Base-by-base conservation (phyloP, 2,113 vertebrate genomes). In the Cottus gobio region DNA sequence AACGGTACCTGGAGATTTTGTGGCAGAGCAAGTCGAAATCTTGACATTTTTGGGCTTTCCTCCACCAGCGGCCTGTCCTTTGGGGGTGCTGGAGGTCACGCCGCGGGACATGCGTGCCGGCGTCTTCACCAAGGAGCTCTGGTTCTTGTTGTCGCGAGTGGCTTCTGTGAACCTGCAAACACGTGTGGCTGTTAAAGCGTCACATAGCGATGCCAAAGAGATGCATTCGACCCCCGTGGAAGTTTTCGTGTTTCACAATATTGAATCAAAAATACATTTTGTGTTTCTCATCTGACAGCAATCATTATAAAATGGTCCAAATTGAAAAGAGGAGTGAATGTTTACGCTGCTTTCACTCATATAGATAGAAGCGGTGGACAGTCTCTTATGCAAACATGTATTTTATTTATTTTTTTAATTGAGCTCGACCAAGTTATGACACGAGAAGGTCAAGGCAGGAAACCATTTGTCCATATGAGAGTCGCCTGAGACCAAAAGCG, bases 61-160 rank as follows among this genome's bases (percentile, higher is more conserved):
- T 34, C 3, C 86, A 15, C 39, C 64, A 3, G 48, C 16, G 9
- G 85, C 22, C 39, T 68, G 74, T 52, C 16, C 93, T 0, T 81
- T 87, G 1, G 95, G 88, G 1, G 93, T 91, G 9, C 84, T 87
- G 0, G 84, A 73, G 4, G 88, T 57, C 69, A 94, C 4, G 2
- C 87, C 88, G 0, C 91, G 90, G 31, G 96, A 96, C 96, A 95
- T 95, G 79, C 96, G 95, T 42, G 96, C 95, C 0, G 97, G 98
- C 7, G 97, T 99, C 93, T 99, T 99, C 77, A 93, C 90, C 80
- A 97, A 84, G 9, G 97, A 97, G 7, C 80, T 93, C 75, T 99
- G 98, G 39, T 96, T 88, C 69, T 97, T 96, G 11, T 98, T 99
- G 79, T 98, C 96, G 66, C 90, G 90, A 18, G 96, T 97, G n/a